Evolutionary conservation across 2,113 vertebrate species (phyloP), one percentile per base, ranked within the genome.

Genomic region (Falco punctatus): DNA sequence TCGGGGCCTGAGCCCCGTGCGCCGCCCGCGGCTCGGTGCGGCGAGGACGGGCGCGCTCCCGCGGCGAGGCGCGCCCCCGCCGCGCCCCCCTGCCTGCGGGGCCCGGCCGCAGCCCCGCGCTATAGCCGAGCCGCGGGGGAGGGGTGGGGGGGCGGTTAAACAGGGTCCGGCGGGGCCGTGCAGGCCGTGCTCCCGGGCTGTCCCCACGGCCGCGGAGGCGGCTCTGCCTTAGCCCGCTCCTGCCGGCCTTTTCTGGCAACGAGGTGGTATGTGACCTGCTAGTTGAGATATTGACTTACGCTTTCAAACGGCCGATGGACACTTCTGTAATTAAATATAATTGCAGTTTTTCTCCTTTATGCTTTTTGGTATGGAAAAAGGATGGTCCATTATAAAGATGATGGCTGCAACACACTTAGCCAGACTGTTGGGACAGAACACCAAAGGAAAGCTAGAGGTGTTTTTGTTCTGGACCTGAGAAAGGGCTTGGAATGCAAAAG

Each of bases 181-280:
- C 12, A 3, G 23, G 35, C 42, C 8, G 54, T 5, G 46, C 24
- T 42, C 40, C 3, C 48, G 9, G 44, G 3, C 27, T 13, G 62
- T 4, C 55, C 61, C 3, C 61, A 2, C 26, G 20, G 90, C 80
- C 27, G 66, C 71, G 17, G 5, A 61, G 1, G 59, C 6, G 1
- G 3, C 28, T 28, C 11, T 3, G 88, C 55, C 1, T 7, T 21
- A 49, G 5, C 38, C 19, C 65, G 6, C n/a, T 16, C 20, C 30
- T 6, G 44, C 49, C 19, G 24, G 73, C 61, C 49, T 18, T 16
- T 6, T 3, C 40, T 2, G 2, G 44, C 49, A 6, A 4, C 1
- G 17, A 17, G 23, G 24, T 2, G 21, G 48, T 46, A 0, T 13
- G 1, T 2, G 48, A 4, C 8, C 40, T 15, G 7, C 46, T 6